Evolutionary conservation across 2,797 vertebrate species (phyloP).

Genomic region (Phrynocephalus vlangalii): DNA sequence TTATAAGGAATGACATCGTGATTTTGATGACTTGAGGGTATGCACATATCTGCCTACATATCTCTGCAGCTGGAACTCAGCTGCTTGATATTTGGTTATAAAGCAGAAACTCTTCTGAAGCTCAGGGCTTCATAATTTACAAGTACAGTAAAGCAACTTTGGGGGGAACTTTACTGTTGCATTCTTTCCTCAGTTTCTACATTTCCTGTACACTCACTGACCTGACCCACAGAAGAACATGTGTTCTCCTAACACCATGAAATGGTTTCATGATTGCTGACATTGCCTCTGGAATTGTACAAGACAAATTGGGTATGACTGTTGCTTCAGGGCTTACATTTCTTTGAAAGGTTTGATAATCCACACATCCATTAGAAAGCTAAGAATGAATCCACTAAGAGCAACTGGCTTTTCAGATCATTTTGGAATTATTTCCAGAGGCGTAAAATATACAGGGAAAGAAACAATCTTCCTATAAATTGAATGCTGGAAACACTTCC

Average conservation of each 20-base stretch:
- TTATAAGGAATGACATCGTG: conserved; percentile 31
- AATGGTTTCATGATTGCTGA: conserved; percentile 58
- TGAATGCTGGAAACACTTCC: conserved; percentile 45
- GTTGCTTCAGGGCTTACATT: conserved; percentile 57
- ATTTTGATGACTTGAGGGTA: conserved; percentile 17
- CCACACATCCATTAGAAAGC: conserved; percentile 54
- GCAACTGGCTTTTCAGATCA: conserved; percentile 57
- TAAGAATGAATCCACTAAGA: conserved; percentile 63
- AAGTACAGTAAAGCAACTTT: not conserved
- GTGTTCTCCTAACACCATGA: conserved; percentile 36
- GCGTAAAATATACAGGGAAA: conserved; percentile 57
- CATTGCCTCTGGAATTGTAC: conserved; percentile 53
- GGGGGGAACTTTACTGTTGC: conserved; percentile 6
- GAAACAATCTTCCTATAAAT: conserved; percentile 45
- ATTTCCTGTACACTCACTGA: conserved; percentile 12
- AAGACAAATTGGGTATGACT: conserved; percentile 62
- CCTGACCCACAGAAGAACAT: conserved; percentile 12
- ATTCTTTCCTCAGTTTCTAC: conserved; percentile 34
- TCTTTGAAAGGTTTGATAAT: conserved; percentile 61
- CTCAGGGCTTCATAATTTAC: not conserved
- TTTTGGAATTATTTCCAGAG: conserved; percentile 41
- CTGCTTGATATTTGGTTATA: not conserved
- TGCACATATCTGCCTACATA: not conserved
- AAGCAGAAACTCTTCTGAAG: not conserved
- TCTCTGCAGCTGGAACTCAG: rapidly evolving